Evolutionary conservation across 1,140 invertebrate species (phyloP), one percentile per base, ranked within the genome.

Genomic region (Grapholita molesta): DNA sequence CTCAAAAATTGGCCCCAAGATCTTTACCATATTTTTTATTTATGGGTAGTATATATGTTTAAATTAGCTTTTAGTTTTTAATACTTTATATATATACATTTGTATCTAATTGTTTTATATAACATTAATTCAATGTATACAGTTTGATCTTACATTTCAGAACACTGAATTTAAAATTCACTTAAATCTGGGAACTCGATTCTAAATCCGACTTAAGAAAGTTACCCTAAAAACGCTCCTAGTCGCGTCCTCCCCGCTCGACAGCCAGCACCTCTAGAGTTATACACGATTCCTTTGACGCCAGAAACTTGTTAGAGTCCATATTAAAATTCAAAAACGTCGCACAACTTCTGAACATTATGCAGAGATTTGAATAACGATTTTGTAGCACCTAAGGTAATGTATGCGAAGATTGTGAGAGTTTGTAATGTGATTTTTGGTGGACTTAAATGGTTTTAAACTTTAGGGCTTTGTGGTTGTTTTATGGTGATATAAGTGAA

Each of bases 251-350:
- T 21, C 15, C 70, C 21, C 11, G 57, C 80, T 78, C 83, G 35
- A 12, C 18, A 78, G 81, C 70, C 25, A 28, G 21, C 18, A 25
- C 65, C 53, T 70, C 65, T 67, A 35, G 76, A 79, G 79, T 81
- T 77, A 70, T 74, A 73, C 86, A 83, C 86, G 89, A 86, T 79
- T 91, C 86, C 89, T 91, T 91, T 91, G 89, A 91, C 70, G 66
- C 67, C 82, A 82, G 79, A 79, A 91, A 91, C 89, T 89, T 91
- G 89, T 91, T 91, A 91, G 82, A 86, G 72, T 83, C 81, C 81
- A 71, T 91, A 89, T 91, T 91, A 89, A 91, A 91, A 91, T 91
- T 91, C 89, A 91, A 91, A 91, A 91, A 91, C 87, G 85, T 87
- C 82, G 79, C 81, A 81, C 78, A 79, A 88, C 84, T 90, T 82